Conservation (phyloP, 2,113 vertebrate species). For the Benitochromis conjunctus region DNA sequence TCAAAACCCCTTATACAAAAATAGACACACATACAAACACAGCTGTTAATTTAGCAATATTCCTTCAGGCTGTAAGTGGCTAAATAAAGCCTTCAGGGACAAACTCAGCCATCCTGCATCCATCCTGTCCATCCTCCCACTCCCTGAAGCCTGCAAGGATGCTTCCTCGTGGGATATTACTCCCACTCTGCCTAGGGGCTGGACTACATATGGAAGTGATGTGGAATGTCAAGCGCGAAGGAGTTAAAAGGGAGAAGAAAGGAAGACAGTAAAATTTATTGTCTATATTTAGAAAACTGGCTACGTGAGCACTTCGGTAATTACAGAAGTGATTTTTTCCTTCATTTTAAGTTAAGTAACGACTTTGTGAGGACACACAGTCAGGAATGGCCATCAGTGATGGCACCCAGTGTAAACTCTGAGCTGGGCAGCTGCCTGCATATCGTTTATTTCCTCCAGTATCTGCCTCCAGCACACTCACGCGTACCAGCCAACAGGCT, state of each 20-base stretch:
- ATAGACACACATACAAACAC: not conserved
- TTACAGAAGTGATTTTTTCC: slow-evolving; percentile 11
- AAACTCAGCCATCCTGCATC: slow-evolving; percentile 16
- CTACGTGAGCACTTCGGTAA: not conserved
- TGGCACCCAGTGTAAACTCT: slow-evolving; percentile 47
- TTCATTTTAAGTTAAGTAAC: slow-evolving; percentile 32
- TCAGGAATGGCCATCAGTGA: slow-evolving; percentile 47
- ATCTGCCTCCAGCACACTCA: slow-evolving; percentile 67
- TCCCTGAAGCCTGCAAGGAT: not conserved
- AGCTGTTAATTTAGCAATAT: slow-evolving; percentile 24
- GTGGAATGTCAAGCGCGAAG: not conserved
- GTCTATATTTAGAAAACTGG: not conserved
- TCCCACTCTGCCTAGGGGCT: slow-evolving; percentile 32
- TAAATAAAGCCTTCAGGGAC: slow-evolving; percentile 33
- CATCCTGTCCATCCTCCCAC: slow-evolving; percentile 1
- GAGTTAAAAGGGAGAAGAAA: not conserved
- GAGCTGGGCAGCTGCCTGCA: slow-evolving; percentile 53
- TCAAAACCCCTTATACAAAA: not conserved
- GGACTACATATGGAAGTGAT: slow-evolving; percentile 13
- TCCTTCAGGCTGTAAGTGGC: slow-evolving; percentile 16
- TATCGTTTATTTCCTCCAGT: slow-evolving; percentile 62
- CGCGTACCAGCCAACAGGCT: slow-evolving; percentile 53
- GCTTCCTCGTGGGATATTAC: slow-evolving; percentile 31
- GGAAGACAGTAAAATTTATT: not conserved
- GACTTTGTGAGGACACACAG: slow-evolving; percentile 39